phyloP scores from a whole-genome alignment of 2,113 vertebrate genomes.

The Gopherus flavomarginatus region DNA sequence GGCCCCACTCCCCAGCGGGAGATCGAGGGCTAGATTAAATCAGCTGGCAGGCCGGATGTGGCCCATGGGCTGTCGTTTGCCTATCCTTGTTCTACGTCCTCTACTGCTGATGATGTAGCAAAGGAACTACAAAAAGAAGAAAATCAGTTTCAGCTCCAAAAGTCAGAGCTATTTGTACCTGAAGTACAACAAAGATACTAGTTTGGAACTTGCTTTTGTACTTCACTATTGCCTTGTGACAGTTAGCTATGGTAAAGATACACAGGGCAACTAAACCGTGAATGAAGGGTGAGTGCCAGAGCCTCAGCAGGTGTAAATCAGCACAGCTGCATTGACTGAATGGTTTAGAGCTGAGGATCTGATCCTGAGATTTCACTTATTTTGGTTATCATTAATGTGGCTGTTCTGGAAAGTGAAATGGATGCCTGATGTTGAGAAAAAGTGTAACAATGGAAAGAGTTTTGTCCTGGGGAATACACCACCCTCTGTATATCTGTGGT shows the following conservation, averaged over 20 bases:
- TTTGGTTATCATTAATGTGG: not conserved
- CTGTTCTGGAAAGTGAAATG: not conserved
- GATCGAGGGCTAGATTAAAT: too few relatives aligned
- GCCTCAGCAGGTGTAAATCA: not conserved
- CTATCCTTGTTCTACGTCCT: not conserved
- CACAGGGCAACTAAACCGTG: not conserved
- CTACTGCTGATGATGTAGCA: not conserved
- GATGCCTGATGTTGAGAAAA: not conserved
- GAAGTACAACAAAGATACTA: not conserved
- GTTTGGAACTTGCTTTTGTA: not conserved
- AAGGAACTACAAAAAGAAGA: not conserved
- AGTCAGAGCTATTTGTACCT: not conserved
- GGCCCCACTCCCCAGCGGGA: too few relatives aligned
- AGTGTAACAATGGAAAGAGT: accelerated
- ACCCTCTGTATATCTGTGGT: not conserved
- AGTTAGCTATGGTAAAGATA: not conserved
- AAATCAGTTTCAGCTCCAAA: not conserved
- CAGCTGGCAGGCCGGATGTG: too few relatives aligned
- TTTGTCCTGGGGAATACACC: not conserved
- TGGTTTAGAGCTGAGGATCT: not conserved
- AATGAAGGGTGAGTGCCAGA: not conserved
- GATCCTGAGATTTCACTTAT: not conserved
- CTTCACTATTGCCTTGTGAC: not conserved
- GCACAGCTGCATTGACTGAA: not conserved
- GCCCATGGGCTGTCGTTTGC: too few relatives aligned